Evolutionary conservation across 2,888 invertebrate genomes (phyloP).

Genomic region (Drosophila aldrichi): DNA sequence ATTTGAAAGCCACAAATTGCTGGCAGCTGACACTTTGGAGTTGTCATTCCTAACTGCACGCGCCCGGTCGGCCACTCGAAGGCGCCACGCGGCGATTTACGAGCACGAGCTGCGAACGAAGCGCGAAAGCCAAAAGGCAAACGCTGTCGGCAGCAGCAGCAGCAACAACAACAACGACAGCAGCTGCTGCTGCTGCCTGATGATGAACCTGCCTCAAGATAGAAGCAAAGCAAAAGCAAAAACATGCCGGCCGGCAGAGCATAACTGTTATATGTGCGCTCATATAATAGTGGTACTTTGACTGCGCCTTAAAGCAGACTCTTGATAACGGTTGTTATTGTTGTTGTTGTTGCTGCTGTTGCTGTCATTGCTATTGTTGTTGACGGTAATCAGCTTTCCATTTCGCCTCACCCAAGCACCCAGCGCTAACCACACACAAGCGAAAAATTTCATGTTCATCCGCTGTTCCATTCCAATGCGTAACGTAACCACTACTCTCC

Average conservation of each 20-base stretch:
- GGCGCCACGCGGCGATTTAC: slow-evolving; percentile 50
- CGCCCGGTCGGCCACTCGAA: slow-evolving; percentile 29
- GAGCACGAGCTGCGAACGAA: slow-evolving; percentile 48
- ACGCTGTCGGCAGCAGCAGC: slow-evolving; percentile 6
- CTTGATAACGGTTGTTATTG: slow-evolving; percentile 10
- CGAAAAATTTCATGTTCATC: slow-evolving; percentile 50
- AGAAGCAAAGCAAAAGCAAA: slow-evolving; percentile 21
- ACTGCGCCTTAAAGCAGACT: slow-evolving; percentile 22
- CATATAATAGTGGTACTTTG: slow-evolving; percentile 10
- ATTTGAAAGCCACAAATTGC: slow-evolving; percentile 71
- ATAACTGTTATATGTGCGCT: neutral
- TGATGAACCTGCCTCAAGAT: slow-evolving; percentile 65
- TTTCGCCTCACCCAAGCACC: neutral
- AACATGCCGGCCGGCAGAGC: slow-evolving; percentile 40
- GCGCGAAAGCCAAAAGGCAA: slow-evolving; percentile 48
- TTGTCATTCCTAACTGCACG: slow-evolving; percentile 58
- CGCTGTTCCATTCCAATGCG: slow-evolving; percentile 47
- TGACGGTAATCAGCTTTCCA: slow-evolving; percentile 62
- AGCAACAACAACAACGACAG: slow-evolving; percentile 2
- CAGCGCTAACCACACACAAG: neutral
- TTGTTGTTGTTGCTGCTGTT: neutral
- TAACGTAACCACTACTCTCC: neutral
- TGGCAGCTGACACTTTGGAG: slow-evolving; percentile 71
- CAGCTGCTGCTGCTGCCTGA: slow-evolving; percentile 5
- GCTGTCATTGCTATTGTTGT: slow-evolving; percentile 5